Conservation (phyloP, 2,888 invertebrate species). For the Punctoribates punctum region DNA sequence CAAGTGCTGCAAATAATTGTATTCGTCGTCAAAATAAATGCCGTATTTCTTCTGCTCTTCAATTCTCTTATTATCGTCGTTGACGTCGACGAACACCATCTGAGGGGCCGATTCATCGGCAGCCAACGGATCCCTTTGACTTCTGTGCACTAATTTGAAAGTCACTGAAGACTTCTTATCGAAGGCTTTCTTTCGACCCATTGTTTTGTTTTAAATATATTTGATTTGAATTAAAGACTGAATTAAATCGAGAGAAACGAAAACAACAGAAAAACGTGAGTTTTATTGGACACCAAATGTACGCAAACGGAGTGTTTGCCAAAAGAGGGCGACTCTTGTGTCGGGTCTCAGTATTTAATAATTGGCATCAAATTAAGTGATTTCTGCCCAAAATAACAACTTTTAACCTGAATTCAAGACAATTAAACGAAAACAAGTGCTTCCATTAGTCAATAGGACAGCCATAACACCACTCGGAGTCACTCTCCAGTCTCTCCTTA, state of each 20-base stretch:
- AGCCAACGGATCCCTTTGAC: conserved; percentile 84
- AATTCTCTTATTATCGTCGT: not conserved
- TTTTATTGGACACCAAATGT: conserved; percentile 1
- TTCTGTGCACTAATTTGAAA: conserved; percentile 86
- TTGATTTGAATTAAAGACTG: not conserved
- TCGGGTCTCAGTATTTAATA: not conserved
- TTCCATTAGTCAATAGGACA: too few relatives aligned
- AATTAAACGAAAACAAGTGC: too few relatives aligned
- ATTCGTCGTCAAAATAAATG: conserved; percentile 89
- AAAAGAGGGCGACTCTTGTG: conserved; percentile 13
- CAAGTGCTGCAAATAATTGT: conserved; percentile 89
- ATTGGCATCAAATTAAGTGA: not conserved
- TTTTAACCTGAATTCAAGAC: too few relatives aligned
- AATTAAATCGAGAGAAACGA: not conserved
- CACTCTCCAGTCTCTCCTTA: too few relatives aligned
- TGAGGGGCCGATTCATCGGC: conserved; percentile 86
- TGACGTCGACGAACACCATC: conserved; percentile 62
- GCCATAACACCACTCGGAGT: too few relatives aligned
- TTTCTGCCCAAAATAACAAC: too few relatives aligned
- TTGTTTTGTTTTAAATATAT: conserved; percentile 1
- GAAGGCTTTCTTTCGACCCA: conserved; percentile 34
- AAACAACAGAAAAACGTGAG: not conserved
- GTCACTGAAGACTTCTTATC: conserved; percentile 73
- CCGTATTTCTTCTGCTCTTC: conserved; percentile 76
- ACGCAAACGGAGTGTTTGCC: not conserved